A percentile compares a stretch with the other conserved stretches of the same genome.
phyloP scores from a whole-genome alignment of 2,888 invertebrate species.

The Drosophila demipolita region DNA sequence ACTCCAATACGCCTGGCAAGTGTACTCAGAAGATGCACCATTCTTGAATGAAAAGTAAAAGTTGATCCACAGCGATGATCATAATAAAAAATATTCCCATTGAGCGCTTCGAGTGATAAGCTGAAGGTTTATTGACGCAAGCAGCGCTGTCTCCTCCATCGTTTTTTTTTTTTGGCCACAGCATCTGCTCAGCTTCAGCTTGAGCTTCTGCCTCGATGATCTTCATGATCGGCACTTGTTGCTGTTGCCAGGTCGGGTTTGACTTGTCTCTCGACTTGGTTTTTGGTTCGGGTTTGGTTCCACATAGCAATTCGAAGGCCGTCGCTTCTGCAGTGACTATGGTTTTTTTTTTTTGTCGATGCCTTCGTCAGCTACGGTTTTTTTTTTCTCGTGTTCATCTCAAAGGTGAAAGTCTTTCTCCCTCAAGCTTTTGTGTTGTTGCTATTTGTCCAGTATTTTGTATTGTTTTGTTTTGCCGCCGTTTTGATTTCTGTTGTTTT shows the following conservation, averaged over 20 bases:
- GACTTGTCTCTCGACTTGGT: conserved; percentile 33
- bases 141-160: conserved; percentile 30
- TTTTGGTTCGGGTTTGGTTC: conserved; percentile 48
- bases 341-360: conserved; percentile 18
- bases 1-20: conserved; percentile 28
- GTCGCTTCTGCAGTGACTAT: conserved; percentile 52
- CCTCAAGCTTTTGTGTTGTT: conserved; percentile 68
- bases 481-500: conserved; percentile 64
- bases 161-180: conserved; percentile 21
- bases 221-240: conserved; percentile 61
- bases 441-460: conserved; percentile 66
- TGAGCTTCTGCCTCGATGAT: conserved; percentile 36
- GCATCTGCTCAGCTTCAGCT: conserved; percentile 33
- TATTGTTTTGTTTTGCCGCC: conserved; percentile 52
- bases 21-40: conserved; percentile 29
- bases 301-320: conserved; percentile 72
- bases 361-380: conserved; percentile 30
- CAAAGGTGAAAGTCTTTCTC: conserved; percentile 81
- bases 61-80: conserved; percentile 49
- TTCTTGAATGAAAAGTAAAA: conserved; percentile 77
- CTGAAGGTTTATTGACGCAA: conserved; percentile 75
- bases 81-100: conserved; percentile 45
- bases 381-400: conserved; percentile 46
- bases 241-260: conserved; percentile 40
- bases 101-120: conserved; percentile 59